These are phyloP conservation scores for Gambusia holbrooki DNA, from an alignment of 2,113 vertebrate genomes.

Conservation along the genomic window DNA sequence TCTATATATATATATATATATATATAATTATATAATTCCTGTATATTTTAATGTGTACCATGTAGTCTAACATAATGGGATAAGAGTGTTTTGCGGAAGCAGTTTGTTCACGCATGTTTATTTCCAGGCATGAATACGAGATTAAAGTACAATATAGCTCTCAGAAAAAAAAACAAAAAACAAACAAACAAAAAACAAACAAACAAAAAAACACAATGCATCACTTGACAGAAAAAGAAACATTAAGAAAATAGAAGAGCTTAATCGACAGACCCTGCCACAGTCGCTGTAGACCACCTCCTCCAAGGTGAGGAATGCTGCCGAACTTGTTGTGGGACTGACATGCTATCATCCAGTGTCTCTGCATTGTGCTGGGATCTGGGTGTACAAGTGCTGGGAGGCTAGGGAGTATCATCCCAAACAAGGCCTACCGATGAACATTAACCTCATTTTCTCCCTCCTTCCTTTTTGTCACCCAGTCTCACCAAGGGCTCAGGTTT, in stretches of 20 bases:
- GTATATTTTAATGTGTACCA: background rate
- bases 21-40: too few species aligned
- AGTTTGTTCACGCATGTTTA: background rate
- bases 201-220: background rate
- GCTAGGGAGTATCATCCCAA: conserved; percentile 18
- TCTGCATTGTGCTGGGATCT: conserved; percentile 8
- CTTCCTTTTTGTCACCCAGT: background rate
- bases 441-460: conserved; percentile 29
- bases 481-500: conserved; percentile 38
- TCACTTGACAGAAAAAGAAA: background rate
- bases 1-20: too few species aligned
- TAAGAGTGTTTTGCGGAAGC: background rate
- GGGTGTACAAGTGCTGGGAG: background rate
- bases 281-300: background rate
- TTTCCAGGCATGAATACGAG: background rate
- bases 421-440: conserved; percentile 3
- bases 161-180: background rate
- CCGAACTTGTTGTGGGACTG: conserved; percentile 2
- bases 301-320: conserved; percentile 14
- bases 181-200: too few species aligned
- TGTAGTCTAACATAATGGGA: background rate
- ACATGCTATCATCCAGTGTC: conserved; percentile 4
- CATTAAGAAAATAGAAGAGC: background rate
- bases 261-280: too few species aligned
- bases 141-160: background rate